Conservation (phyloP, 2,797 vertebrate genomes). For the Sphaeramia orbicularis region DNA sequence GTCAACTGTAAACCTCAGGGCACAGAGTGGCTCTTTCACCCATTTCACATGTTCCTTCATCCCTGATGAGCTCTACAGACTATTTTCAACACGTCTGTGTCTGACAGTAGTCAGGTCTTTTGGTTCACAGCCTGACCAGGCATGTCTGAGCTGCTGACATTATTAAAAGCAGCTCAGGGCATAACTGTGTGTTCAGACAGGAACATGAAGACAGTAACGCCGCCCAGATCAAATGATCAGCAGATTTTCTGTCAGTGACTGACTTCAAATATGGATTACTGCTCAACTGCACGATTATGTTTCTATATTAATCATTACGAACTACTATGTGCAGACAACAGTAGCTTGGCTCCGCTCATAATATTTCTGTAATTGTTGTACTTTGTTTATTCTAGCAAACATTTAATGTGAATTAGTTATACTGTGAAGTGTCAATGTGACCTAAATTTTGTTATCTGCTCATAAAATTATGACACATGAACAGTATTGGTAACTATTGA, state of each 20-base stretch:
- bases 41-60: not conserved
- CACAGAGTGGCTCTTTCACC: not conserved
- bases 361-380: too few species aligned
- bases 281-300: too few species aligned
- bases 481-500: too few species aligned
- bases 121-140: slow-evolving; percentile 12
- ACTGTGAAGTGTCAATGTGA: too few species aligned
- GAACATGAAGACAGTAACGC: slow-evolving; percentile 1
- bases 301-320: too few species aligned
- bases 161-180: slow-evolving; percentile 11
- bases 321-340: too few species aligned
- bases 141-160: slow-evolving; percentile 25
- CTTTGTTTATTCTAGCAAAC: too few species aligned
- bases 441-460: too few species aligned
- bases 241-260: not conserved
- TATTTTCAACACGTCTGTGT: slow-evolving; percentile 24
- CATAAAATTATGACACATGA: too few species aligned
- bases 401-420: too few species aligned
- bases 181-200: not conserved
- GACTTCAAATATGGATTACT: too few species aligned
- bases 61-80: not conserved
- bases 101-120: not conserved
- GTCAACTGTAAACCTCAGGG: not conserved
- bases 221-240: slow-evolving; percentile 10
- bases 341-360: too few species aligned